These are phyloP conservation scores for Malthinus seriepunctatus DNA, from an alignment of 2,888 invertebrate genomes.

Conservation along the genomic window DNA sequence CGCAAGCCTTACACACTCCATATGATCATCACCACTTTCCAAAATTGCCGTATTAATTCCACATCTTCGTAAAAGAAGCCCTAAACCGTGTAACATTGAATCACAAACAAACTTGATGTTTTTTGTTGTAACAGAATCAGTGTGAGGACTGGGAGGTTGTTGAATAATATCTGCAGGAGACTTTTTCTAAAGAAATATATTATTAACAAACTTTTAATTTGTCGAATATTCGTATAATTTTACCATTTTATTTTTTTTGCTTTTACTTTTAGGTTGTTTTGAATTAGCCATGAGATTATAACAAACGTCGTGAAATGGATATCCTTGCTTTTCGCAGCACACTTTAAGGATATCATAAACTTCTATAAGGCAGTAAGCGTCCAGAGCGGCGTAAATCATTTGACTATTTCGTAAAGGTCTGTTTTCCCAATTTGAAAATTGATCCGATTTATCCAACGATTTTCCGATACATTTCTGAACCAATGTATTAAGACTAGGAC, in stretches of 20 bases:
- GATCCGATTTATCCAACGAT: conserved; percentile 83
- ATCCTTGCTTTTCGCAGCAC: conserved; percentile 56
- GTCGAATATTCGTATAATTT: background rate
- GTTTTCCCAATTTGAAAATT: conserved; percentile 89
- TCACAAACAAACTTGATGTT: conserved; percentile 62
- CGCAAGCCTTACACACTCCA: conserved; percentile 58
- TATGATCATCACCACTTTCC: conserved; percentile 57
- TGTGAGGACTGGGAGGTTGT: conserved; percentile 46
- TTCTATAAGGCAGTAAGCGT: conserved; percentile 85
- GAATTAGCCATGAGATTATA: conserved; percentile 62
- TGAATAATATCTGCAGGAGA: conserved; percentile 21
- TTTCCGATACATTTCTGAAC: conserved; percentile 77
- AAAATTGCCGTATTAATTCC: conserved; percentile 64
- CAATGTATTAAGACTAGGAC: conserved; percentile 68
- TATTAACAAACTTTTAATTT: background rate
- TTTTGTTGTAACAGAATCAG: conserved; percentile 39
- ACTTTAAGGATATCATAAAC: conserved; percentile 69
- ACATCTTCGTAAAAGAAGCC: conserved; percentile 65
- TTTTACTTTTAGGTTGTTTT: conserved; percentile 52
- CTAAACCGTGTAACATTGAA: conserved; percentile 62
- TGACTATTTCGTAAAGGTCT: conserved; percentile 79
- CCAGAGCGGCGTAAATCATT: conserved; percentile 82
- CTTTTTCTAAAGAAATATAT: conserved; percentile 11
- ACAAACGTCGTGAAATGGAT: conserved; percentile 68
- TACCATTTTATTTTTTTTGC: conserved; percentile 53